Evolutionary conservation across 2,113 vertebrate genomes (phyloP), one percentile per base, ranked within the genome.

Genomic region (Bos taurus): DNA sequence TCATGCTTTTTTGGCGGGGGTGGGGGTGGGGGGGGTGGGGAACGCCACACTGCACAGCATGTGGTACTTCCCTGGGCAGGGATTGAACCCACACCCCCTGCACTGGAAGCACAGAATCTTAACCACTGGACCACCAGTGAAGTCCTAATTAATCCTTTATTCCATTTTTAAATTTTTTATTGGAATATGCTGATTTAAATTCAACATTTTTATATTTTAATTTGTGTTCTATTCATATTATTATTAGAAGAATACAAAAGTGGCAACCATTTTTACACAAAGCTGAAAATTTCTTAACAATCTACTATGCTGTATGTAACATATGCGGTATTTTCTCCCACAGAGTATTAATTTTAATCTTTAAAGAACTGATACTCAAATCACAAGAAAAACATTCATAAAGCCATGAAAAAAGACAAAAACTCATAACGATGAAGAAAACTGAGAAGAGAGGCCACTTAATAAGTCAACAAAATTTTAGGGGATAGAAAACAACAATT

Each of bases 201-300:
- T 78, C 10, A 78, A 40, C 77, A 64, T 28, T 59, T 25, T 36
- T 15, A 16, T 19, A 57, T 74, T 94, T 88, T 48, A 80, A 2
- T 59, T 87, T 77, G 28, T 95, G 46, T 56, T 60, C 46, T 67
- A 71, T n/a, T 17, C 48, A 88, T 80, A 60, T 48, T 86, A 62
- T 33, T 92, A 8, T n/a, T 60, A 92, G 28, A 94, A 93, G 67
- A 92, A 64, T n/a, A 62, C 11, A 82, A 89, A 97, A 94, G 60
- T 50, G 40, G 25, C 40, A 82, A 67, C 23, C 26, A 87, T 54
- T 88, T 96, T 52, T 67, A 88, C 9, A 83, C 13, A 78, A 54
- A 40, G 19, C 40, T 71, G 9, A 95, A 74, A 25, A 83, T 94
- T 71, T 71, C 36, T 71, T 84, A 94, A 91, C 56, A 91, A 88